phyloP scores from a whole-genome alignment of 2,888 invertebrate species.

The Mimas tiliae region DNA sequence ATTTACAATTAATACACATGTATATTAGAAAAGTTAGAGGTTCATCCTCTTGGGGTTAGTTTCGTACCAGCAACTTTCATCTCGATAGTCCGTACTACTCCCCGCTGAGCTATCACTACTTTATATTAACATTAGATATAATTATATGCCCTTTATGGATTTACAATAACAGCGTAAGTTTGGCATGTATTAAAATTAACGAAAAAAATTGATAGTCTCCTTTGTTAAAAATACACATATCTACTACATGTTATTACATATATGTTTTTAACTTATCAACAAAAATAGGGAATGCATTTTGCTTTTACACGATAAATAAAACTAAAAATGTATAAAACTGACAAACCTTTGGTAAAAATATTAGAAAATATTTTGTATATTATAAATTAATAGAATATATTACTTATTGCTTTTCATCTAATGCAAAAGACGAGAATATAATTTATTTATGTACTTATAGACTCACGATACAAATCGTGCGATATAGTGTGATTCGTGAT shows the following conservation, averaged over 20 bases:
- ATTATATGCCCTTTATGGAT: not conserved
- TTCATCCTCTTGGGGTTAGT: too few species aligned
- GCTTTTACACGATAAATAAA: not conserved
- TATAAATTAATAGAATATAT: constrained; percentile 1
- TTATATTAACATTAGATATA: too few species aligned
- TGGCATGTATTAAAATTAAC: not conserved
- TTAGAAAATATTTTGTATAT: constrained; percentile 13
- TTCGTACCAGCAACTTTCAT: too few species aligned
- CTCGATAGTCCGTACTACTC: too few species aligned
- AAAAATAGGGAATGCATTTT: constrained; percentile 2
- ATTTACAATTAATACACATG: too few species aligned
- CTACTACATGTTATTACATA: too few species aligned
- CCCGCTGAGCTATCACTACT: too few species aligned
- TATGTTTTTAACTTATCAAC: not conserved
- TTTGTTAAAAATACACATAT: too few species aligned
- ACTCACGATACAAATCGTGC: not conserved
- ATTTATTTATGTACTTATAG: not conserved
- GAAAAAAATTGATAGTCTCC: not conserved
- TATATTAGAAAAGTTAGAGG: too few species aligned
- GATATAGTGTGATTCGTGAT: not conserved
- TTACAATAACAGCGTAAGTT: not conserved
- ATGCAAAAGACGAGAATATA: not conserved
- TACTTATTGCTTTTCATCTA: not conserved
- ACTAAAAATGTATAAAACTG: constrained; percentile 10
- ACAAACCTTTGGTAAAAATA: constrained; percentile 22